These are phyloP conservation scores for Pristionchus pacificus DNA, from an alignment of 1,140 invertebrate species.

Conservation along the genomic window DNA sequence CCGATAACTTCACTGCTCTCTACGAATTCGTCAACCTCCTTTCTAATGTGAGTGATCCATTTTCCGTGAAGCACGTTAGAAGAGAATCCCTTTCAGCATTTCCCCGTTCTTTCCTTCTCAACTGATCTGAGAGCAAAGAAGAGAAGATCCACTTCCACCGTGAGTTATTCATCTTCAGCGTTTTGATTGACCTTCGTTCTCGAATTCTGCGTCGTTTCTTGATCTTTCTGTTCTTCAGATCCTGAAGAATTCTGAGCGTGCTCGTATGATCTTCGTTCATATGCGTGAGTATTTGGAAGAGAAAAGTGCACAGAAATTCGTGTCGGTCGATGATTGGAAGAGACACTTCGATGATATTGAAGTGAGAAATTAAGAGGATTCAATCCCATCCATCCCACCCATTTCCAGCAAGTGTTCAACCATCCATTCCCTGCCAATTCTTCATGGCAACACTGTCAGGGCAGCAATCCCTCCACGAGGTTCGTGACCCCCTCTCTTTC, in stretches of 20 bases:
- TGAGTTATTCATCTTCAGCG: conserved; percentile 14
- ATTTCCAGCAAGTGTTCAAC: conserved; percentile 40
- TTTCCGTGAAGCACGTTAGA: too few relatives aligned
- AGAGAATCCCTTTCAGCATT: conserved; percentile 42
- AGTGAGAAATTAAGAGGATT: conserved; percentile 22
- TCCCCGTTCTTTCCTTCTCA: conserved; percentile 41
- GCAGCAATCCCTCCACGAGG: conserved; percentile 70
- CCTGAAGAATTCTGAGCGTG: conserved; percentile 46
- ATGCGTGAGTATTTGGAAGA: conserved; percentile 42
- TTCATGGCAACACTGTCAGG: conserved; percentile 78
- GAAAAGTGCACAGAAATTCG: conserved; percentile 20
- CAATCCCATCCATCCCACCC: conserved; percentile 7
- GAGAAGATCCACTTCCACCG: conserved; percentile 34
- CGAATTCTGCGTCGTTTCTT: not conserved
- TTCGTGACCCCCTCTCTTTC: conserved; percentile 57
- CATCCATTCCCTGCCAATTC: conserved; percentile 60
- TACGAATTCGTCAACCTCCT: conserved; percentile 51
- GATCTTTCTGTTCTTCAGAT: too few relatives aligned
- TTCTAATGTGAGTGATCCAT: conserved; percentile 44
- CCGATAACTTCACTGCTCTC: conserved; percentile 50
- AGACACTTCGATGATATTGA: conserved; percentile 51
- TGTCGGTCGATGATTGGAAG: conserved; percentile 44
- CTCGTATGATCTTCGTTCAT: conserved; percentile 47
- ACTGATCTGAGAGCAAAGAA: conserved; percentile 30
- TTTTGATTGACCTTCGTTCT: conserved; percentile 1